phyloP scores from a whole-genome alignment of 2,888 invertebrate species.

The Exephanes ischioxanthus region DNA sequence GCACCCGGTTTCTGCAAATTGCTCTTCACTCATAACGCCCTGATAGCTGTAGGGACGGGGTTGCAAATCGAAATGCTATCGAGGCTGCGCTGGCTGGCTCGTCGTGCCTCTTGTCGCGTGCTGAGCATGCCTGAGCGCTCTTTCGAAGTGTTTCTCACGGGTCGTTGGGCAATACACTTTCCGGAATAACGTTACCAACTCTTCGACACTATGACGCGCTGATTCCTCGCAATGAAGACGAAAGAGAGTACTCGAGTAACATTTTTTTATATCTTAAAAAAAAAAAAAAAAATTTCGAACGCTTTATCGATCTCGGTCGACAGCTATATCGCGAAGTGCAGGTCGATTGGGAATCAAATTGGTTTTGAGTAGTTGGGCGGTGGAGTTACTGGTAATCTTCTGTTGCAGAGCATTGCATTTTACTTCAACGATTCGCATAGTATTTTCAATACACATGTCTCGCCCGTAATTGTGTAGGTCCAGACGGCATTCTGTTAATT shows the following conservation, averaged over 20 bases:
- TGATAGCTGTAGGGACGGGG: slow-evolving; percentile 77
- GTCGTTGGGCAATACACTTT: no score
- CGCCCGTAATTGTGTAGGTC: no score
- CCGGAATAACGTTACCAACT: background rate
- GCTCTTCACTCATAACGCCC: slow-evolving; percentile 80
- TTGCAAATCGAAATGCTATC: slow-evolving; percentile 72
- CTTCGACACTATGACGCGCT: background rate
- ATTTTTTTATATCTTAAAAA: background rate
- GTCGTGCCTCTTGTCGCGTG: slow-evolving; percentile 1
- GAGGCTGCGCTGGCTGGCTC: background rate
- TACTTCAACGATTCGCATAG: no score
- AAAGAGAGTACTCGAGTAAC: background rate
- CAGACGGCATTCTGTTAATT: no score
- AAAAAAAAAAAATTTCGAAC: no score
- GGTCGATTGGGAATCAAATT: no score
- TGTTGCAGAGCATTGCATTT: no score
- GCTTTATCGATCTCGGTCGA: no score
- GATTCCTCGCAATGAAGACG: background rate
- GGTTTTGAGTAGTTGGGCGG: no score
- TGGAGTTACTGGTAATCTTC: no score
- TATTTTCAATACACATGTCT: no score
- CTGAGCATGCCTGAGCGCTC: background rate
- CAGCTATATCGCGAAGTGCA: no score
- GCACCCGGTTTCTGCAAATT: slow-evolving; percentile 82
- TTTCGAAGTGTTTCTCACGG: slow-evolving; percentile 2